Conservation (phyloP, 2,113 vertebrate genomes). For the Cheirogaleus medius region DNA sequence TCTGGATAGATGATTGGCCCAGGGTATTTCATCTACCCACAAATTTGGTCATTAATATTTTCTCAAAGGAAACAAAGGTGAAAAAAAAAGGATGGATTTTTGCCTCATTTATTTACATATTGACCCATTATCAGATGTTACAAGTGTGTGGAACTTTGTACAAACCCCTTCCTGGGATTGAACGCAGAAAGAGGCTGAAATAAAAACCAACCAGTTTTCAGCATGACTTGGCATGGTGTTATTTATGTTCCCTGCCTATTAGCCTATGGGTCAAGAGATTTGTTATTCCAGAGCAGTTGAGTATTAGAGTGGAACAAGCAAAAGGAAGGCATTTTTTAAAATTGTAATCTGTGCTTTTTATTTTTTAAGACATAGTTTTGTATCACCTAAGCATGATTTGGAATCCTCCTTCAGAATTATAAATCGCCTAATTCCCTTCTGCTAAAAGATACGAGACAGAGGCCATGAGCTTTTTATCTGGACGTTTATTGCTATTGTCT, state of each 20-base stretch:
- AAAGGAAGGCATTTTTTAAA: not conserved
- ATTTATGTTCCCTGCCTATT: not conserved
- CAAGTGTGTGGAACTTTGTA: not conserved
- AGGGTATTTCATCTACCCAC: slow-evolving; percentile 23
- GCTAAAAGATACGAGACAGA: not conserved
- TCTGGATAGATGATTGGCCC: not conserved
- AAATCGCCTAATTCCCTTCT: not conserved
- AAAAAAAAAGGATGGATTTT: not conserved
- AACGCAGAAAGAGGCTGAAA: slow-evolving; percentile 28
- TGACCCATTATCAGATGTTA: not conserved
- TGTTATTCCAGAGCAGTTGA: slow-evolving; percentile 6
- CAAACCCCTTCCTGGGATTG: not conserved
- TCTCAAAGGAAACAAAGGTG: not conserved
- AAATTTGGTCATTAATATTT: not conserved
- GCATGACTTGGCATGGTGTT: not conserved
- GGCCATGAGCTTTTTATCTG: not conserved
- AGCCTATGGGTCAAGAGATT: slow-evolving; percentile 3
- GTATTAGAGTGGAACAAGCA: not conserved
- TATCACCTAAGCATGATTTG: not conserved
- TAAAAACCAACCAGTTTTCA: slow-evolving; percentile 45
- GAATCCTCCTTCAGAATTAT: slow-evolving; percentile 10
- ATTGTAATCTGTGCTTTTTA: not conserved
- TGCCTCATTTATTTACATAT: not conserved
- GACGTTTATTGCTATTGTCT: not conserved
- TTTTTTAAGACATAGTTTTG: slow-evolving; percentile 26